Evolutionary conservation across 2,888 invertebrate species (phyloP), one percentile per base, ranked within the genome.

Genomic region (Cantharis rufa): DNA sequence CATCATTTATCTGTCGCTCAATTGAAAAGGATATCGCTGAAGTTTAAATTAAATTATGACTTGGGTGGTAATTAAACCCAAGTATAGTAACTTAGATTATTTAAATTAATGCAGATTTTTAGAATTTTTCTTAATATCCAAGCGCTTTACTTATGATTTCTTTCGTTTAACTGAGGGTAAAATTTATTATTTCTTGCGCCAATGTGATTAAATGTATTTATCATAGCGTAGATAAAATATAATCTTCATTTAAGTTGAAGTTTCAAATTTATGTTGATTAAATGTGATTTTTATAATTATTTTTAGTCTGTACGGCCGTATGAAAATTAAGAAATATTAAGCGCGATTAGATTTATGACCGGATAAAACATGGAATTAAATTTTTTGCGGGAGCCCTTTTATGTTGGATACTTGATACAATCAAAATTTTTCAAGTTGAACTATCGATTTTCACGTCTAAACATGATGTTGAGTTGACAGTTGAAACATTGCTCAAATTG

Each of bases 41-140:
- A 66, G 64, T 66, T 66, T 66, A 66, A 66, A 66, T 66, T 66
- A 66, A 66, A 66, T 66, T 66, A 48, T n/a, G 48, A 48, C 48
- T 48, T 48, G 48, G 48, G 7, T 48, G 48, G 48, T 48, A 48
- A 48, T 48, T 48, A 48, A 48, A 48, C n/a, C 48, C 48, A n/a
- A 48, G 48, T 48, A 48, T 48, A 48, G 48, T 48, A 48, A 48
- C 48, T 48, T 48, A 48, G 48, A 48, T 48, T 48, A 48, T 48
- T 48, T 48, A 48, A 48, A 48, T 48, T 48, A 48, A 48, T 48
- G 48, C 48, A 48, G 48, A 48, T 48, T 48, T 48, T 48, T 48
- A n/a, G 48, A 48, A 48, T 48, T 48, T 48, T 48, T 48, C 48
- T 48, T 48, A 48, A 48, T 48, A 48, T 48, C 48, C 48, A n/a